Base-by-base conservation (phyloP, 2,797 vertebrate species). In the Distichodus sexfasciatus region DNA sequence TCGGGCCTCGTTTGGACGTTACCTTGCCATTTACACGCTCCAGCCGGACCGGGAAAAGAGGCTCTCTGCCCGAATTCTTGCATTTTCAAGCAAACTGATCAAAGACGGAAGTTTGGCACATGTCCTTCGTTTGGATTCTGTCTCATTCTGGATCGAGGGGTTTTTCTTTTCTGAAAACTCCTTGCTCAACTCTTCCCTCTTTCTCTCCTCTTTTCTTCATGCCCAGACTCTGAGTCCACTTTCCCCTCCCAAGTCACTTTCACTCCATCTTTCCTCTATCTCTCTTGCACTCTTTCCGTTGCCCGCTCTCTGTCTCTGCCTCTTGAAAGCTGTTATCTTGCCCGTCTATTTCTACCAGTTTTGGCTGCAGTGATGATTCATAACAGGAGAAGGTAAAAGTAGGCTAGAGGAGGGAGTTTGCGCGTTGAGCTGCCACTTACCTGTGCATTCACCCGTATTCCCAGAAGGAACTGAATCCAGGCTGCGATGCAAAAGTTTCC, bases 361-460 rank as follows among this genome's bases (percentile, higher is more conserved):
- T 12, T 59, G 28, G 26, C 19, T 36, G 58, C 29, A 12, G 17
- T 12, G 15, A 35, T 77, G 63, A 62, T 66, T 77, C 66, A 71
- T 77, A 63, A 59, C 58, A 19, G 51, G 41, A 50, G 50, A 47
- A 70, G 66, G 28, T 40, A 23, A 66, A 72, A 62, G 67, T 53
- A 67, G 76, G 64, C 44, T 28, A 57, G 48, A 9, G 15, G 35
- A 50, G 21, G 26, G n/a, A 33, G 35, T 28, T 33, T 6, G 10
- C n/a, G 29, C 51, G 15, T n/a, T 1, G 1, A 43, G 36, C 24
- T 53, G 19, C 33, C 29, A 11, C 50, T 68, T n/a, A n/a, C n/a
- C n/a, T 48, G 31, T 51, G 35, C 29, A 28, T 9, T 50, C 26
- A 44, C 44, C 15, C 26, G 23, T 19, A 66, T 59, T 47, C 53